These are phyloP conservation scores for Sternotherus odoratus DNA, from an alignment of 2,797 vertebrate species.

Conservation along the genomic window DNA sequence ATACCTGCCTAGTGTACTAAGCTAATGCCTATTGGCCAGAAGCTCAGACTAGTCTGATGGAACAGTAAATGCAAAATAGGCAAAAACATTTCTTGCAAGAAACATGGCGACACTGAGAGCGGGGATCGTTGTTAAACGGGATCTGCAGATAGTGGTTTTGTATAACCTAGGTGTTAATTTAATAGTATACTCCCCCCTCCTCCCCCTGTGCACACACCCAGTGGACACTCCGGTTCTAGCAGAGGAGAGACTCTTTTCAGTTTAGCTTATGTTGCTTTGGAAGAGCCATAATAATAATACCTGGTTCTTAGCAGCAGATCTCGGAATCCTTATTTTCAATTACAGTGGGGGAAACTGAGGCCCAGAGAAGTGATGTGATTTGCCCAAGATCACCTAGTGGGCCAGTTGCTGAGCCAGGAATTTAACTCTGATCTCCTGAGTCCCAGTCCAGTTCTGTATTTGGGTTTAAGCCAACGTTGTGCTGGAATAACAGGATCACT, in stretches of 20 bases:
- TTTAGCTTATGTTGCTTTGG: not conserved
- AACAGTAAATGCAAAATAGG: not conserved
- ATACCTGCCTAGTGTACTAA: not conserved
- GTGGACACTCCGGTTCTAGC: not conserved
- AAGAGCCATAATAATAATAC: not conserved
- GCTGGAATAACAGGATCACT: not conserved
- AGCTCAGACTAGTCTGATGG: not conserved
- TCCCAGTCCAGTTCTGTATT: not conserved
- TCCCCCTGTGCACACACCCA: accelerated
- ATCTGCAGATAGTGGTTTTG: not conserved
- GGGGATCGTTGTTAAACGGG: not conserved
- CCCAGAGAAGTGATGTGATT: not conserved
- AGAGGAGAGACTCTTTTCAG: not conserved
- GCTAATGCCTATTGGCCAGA: not conserved
- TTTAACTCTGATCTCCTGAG: not conserved
- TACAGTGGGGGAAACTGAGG: not conserved
- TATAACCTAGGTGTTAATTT: not conserved
- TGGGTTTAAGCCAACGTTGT: not conserved
- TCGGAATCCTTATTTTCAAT: not conserved
- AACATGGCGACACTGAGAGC: not conserved
- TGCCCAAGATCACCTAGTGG: not conserved
- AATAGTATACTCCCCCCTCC: not conserved
- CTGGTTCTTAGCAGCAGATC: not conserved
- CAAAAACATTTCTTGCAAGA: not conserved
- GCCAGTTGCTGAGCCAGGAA: not conserved